Evolutionary conservation across 1,140 invertebrate genomes (phyloP).

Genomic region (Caenorhabditis brenneri): DNA sequence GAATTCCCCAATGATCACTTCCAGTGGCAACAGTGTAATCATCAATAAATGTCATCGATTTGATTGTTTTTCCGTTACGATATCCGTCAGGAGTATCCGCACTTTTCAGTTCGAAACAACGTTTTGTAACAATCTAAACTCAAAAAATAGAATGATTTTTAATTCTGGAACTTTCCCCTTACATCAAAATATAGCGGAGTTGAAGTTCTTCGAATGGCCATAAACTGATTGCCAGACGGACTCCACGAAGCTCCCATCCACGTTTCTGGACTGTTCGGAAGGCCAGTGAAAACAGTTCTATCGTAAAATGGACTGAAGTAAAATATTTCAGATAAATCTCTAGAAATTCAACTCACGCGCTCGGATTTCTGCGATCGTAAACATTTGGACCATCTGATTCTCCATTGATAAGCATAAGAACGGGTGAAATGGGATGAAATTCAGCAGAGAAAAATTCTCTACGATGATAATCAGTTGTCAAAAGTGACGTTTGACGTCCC

Average conservation of each 20-base stretch:
- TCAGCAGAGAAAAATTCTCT: background rate
- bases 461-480: background rate
- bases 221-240: conserved; percentile 9
- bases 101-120: background rate
- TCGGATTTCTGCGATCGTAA: background rate
- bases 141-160: too few species aligned
- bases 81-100: background rate
- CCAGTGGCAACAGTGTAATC: conserved; percentile 21
- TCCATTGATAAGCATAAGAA: background rate
- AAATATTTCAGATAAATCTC: too few species aligned
- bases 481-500: background rate
- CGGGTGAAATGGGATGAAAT: background rate
- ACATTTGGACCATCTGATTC: background rate
- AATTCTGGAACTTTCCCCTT: background rate
- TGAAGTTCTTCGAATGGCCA: background rate
- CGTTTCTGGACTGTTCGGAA: background rate
- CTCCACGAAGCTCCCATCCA: conserved; percentile 1
- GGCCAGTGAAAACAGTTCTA: background rate
- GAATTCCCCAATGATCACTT: conserved; percentile 24
- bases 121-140: background rate
- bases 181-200: conserved; percentile 1
- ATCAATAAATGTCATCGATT: conserved; percentile 27
- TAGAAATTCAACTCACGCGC: background rate
- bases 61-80: background rate
- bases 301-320: background rate